Conservation (phyloP, 2,797 vertebrate species). For the Phalanger gymnotis region DNA sequence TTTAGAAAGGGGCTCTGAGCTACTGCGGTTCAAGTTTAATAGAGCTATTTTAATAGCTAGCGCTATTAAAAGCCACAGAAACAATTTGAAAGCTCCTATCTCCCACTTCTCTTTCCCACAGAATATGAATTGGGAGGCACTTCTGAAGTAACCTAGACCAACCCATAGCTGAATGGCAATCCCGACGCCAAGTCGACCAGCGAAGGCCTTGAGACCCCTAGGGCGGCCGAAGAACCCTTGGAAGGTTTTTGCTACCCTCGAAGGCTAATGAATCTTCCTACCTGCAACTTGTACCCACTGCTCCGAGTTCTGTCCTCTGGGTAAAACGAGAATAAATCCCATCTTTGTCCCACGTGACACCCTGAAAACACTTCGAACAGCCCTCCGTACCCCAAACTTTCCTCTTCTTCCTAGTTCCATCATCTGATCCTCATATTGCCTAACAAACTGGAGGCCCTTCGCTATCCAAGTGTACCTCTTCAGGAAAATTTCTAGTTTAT, state of each 20-base stretch:
- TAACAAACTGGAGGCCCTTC: neutral
- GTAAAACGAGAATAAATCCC: neutral
- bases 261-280: neutral
- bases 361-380: neutral
- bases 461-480: neutral
- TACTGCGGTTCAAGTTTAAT: constrained; percentile 28
- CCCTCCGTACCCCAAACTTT: neutral
- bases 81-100: constrained; percentile 19
- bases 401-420: neutral
- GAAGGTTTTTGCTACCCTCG: neutral
- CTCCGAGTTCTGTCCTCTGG: neutral
- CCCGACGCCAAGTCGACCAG: constrained; percentile 21
- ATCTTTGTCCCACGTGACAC: neutral
- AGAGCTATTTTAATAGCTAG: neutral
- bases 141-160: constrained; percentile 13
- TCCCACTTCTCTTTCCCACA: constrained; percentile 42
- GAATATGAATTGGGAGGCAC: neutral
- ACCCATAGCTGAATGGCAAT: neutral
- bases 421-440: neutral
- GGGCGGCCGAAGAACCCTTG: neutral
- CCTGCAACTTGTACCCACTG: neutral
- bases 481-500: neutral
- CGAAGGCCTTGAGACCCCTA: neutral
- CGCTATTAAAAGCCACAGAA: neutral
- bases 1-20: constrained; percentile 1